Conservation (phyloP, 2,113 vertebrate species). For the Zosterops japonicus region DNA sequence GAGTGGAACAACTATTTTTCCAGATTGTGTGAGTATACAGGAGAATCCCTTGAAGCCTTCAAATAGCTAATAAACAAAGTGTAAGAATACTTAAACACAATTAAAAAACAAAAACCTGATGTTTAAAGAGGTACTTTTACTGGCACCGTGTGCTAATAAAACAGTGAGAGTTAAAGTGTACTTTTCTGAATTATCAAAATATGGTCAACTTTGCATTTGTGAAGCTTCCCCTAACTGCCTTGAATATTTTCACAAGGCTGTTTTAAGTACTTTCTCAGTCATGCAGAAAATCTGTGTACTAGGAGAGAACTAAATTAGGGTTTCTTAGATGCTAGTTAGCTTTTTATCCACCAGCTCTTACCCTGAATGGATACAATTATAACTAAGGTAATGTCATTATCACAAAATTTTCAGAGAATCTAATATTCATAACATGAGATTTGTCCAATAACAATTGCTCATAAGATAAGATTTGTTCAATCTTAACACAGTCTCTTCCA, state of each 20-base stretch:
- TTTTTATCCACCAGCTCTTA: not conserved
- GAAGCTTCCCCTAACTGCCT: not conserved
- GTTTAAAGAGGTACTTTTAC: not conserved
- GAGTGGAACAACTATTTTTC: not conserved
- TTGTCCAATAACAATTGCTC: not conserved
- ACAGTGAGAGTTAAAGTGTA: not conserved
- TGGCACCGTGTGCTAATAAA: not conserved
- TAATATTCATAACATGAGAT: not conserved
- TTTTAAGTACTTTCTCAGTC: not conserved
- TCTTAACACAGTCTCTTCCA: not conserved
- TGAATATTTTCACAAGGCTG: not conserved
- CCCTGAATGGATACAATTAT: not conserved
- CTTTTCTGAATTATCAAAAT: not conserved
- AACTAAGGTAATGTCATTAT: not conserved
- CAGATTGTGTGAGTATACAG: not conserved
- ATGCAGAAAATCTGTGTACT: not conserved
- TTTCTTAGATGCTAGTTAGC: not conserved
- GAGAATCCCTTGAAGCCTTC: not conserved
- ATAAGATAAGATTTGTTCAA: not conserved
- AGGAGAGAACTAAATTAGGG: not conserved
- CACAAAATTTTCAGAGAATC: not conserved
- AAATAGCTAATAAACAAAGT: not conserved
- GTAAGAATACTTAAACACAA: not conserved
- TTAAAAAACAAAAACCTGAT: not conserved
- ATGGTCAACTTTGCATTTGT: not conserved